Conservation (phyloP, 1,140 invertebrate species). For the Calliopsis andreniformis region DNA sequence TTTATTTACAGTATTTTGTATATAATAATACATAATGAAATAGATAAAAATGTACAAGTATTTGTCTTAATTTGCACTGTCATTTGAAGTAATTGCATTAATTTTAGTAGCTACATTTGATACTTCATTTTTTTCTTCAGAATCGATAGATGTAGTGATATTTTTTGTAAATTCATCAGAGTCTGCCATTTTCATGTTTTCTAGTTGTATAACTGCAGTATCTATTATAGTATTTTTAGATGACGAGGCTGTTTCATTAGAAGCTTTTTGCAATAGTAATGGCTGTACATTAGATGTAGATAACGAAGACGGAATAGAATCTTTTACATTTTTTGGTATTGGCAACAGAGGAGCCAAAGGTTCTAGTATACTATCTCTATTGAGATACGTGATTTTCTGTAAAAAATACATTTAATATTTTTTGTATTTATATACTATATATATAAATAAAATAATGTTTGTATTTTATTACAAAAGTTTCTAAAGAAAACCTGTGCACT, state of each 20-base stretch:
- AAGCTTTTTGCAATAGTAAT: conserved; percentile 21
- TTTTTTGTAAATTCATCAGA: neutral
- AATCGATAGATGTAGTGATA: conserved; percentile 12
- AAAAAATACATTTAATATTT: conserved; percentile 63
- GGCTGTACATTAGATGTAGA: conserved; percentile 31
- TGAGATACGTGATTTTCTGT: conserved; percentile 82
- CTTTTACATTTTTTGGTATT: conserved; percentile 75
- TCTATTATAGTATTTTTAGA: conserved; percentile 21
- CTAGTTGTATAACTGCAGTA: conserved; percentile 2
- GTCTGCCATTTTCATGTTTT: conserved; percentile 37
- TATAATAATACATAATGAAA: conserved; percentile 21
- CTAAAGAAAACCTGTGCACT: neutral
- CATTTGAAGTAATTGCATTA: conserved; percentile 20
- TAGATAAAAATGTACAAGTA: conserved; percentile 45
- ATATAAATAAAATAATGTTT: neutral
- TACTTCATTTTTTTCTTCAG: neutral
- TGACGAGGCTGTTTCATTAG: neutral
- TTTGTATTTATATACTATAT: conserved; percentile 8
- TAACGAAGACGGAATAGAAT: conserved; percentile 62
- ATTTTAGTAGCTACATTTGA: conserved; percentile 7
- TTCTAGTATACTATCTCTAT: conserved; percentile 82
- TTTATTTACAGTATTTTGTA: conserved; percentile 51
- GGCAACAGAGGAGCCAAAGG: conserved; percentile 83
- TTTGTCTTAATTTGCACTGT: conserved; percentile 25
- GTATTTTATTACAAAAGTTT: conserved; percentile 10